phyloP scores from a whole-genome alignment of 2,113 vertebrate species.

The Verasper variegatus region DNA sequence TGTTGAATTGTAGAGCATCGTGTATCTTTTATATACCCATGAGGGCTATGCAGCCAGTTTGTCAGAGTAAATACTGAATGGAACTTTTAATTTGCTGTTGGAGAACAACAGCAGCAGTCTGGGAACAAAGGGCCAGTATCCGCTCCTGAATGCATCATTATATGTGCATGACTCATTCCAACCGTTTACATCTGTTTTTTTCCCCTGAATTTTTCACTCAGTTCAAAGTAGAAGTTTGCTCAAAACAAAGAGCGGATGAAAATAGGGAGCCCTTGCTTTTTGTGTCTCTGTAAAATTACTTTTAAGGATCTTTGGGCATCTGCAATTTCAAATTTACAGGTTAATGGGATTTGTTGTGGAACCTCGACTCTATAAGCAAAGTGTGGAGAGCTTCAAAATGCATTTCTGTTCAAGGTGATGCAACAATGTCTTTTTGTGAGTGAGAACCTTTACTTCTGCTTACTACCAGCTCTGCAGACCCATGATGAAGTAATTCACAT shows the following conservation, averaged over 20 bases:
- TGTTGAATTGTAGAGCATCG: neutral
- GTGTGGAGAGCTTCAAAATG: neutral
- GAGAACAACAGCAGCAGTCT: conserved; percentile 9
- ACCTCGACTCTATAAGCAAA: neutral
- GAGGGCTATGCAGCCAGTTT: neutral
- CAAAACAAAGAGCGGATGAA: neutral
- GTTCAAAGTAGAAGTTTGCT: neutral
- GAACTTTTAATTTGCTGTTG: conserved; percentile 5
- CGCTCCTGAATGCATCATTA: conserved; percentile 16
- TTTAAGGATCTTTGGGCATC: no score
- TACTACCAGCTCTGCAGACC: neutral
- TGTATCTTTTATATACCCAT: neutral
- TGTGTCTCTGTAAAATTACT: neutral
- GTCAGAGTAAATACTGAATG: conserved; percentile 1
- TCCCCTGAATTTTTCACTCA: neutral
- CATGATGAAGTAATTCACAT: neutral
- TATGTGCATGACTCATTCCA: conserved; percentile 46
- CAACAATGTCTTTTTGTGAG: neutral
- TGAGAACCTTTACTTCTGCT: neutral
- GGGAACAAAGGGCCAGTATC: conserved; percentile 36
- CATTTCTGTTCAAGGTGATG: neutral
- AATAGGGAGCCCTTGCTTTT: neutral
- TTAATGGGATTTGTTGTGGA: neutral
- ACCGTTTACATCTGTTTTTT: conserved; percentile 8
- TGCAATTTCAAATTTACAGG: no score